These are phyloP conservation scores for Brachypalpus laphriformis DNA, from an alignment of 2,888 invertebrate species.

Conservation along the genomic window DNA sequence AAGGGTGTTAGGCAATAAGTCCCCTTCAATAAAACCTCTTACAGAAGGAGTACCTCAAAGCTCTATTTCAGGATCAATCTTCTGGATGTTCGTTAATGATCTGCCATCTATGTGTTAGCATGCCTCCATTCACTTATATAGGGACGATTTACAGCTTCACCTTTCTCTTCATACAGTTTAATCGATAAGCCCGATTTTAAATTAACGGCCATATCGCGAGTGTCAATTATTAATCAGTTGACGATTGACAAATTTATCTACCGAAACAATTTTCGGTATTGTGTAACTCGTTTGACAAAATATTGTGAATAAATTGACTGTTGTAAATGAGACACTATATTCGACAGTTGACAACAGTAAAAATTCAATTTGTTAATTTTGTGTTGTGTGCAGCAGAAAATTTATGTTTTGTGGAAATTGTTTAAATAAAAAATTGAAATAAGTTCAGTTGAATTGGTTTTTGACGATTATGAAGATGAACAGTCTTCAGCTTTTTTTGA, in stretches of 20 bases:
- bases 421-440: neutral
- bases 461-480: neutral
- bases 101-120: no score
- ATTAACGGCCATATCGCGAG: neutral
- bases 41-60: no score
- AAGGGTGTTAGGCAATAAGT: no score
- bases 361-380: no score
- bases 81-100: no score
- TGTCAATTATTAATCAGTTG: neutral
- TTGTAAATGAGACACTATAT: neutral
- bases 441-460: neutral
- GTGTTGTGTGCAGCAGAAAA: neutral
- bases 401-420: neutral
- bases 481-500: neutral
- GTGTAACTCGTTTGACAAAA: neutral
- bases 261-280: neutral
- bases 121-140: no score
- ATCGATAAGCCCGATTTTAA: no score
- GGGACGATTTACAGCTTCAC: no score
- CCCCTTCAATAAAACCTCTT: no score
- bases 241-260: no score
- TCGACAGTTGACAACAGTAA: neutral
- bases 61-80: no score
- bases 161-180: no score
- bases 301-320: constrained; percentile 1